These are phyloP conservation scores for Scaptomyza montana DNA, from an alignment of 1,140 invertebrate species.

Conservation along the genomic window DNA sequence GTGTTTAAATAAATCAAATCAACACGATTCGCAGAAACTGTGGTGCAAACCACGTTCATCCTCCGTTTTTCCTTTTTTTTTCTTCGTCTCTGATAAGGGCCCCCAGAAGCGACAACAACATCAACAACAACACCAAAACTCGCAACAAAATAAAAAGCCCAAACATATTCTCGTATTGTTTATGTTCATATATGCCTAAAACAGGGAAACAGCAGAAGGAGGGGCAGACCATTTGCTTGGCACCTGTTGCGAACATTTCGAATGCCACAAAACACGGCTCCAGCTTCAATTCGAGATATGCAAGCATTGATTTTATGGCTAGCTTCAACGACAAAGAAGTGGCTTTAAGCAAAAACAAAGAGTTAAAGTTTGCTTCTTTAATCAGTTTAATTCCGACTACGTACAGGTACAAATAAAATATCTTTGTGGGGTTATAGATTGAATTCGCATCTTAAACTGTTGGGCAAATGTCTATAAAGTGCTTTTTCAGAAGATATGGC, in stretches of 20 bases:
- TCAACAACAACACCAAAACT: conserved; percentile 20
- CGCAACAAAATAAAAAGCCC: too few species aligned
- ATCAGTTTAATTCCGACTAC: neutral
- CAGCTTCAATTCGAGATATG: neutral
- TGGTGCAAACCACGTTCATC: conserved; percentile 29
- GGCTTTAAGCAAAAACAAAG: neutral
- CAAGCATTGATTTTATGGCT: neutral
- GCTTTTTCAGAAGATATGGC: too few species aligned
- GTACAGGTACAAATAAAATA: neutral
- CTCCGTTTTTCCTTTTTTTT: neutral
- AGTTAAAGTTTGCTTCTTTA: too few species aligned
- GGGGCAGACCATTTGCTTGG: neutral
- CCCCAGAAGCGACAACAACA: conserved; percentile 27
- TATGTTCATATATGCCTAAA: neutral
- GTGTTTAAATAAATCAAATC: conserved; percentile 81
- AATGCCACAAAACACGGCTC: neutral
- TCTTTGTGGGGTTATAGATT: too few species aligned
- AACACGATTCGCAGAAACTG: conserved; percentile 80
- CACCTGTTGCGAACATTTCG: neutral
- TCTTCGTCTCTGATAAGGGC: conserved; percentile 51
- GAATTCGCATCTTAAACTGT: too few species aligned
- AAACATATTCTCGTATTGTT: conserved; percentile 16
- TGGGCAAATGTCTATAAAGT: too few species aligned
- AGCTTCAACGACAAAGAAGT: neutral
- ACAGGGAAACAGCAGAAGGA: neutral